Percentiles rank a stretch among this genome's conserved stretches.
phyloP scores from a whole-genome alignment of 1,140 invertebrate species.

The Musca vetustissima region DNA sequence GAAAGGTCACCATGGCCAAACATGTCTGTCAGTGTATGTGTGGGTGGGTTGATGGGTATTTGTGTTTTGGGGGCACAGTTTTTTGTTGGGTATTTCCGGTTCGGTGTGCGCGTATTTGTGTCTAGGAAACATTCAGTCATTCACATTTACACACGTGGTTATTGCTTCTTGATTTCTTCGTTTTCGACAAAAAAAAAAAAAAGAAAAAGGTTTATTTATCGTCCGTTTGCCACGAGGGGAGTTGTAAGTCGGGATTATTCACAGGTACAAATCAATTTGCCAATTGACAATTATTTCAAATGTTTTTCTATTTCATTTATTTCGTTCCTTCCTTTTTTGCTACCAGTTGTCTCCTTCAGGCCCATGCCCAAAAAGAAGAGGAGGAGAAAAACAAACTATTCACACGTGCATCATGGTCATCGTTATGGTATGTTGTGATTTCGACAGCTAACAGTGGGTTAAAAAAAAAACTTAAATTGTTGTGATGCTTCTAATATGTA shows the following conservation, averaged over 20 bases:
- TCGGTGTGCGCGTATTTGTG: background rate
- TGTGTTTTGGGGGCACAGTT: background rate
- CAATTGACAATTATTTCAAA: constrained; percentile 24
- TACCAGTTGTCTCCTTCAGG: no score
- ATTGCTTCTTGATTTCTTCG: background rate
- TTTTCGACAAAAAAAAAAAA: background rate
- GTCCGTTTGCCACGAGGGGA: background rate
- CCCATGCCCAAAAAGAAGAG: no score
- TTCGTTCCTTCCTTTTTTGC: background rate
- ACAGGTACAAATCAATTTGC: constrained; percentile 22
- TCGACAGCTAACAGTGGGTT: no score
- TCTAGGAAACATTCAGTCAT: constrained; percentile 2
- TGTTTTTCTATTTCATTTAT: constrained; percentile 5
- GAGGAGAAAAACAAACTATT: no score
- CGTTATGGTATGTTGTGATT: no score
- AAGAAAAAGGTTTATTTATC: no score
- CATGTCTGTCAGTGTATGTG: background rate
- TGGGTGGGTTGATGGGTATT: background rate
- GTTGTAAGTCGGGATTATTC: constrained; percentile 18
- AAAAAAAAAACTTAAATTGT: no score
- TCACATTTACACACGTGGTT: background rate
- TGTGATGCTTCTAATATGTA: no score
- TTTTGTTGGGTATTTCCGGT: constrained; percentile 8
- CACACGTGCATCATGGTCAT: no score
- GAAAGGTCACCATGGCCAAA: background rate